Conservation (phyloP, 2,888 invertebrate species). For the Phalera bucephala region DNA sequence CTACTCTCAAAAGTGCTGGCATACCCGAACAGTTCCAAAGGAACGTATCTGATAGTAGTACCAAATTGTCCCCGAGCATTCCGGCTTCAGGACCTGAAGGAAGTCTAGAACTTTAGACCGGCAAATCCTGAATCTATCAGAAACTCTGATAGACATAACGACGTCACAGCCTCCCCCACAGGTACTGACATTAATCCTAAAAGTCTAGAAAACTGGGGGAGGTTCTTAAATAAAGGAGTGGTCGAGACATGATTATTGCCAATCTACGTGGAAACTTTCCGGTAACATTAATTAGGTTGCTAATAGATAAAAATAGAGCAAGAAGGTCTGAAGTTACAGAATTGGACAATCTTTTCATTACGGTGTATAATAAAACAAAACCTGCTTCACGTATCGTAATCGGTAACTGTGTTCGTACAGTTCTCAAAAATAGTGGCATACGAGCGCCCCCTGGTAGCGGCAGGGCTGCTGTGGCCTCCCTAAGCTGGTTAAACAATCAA, state of each 20-base stretch:
- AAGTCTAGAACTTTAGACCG: not conserved
- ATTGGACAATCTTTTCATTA: not conserved
- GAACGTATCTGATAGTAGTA: not conserved
- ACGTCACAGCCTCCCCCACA: not conserved
- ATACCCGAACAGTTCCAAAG: not conserved
- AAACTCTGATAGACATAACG: not conserved
- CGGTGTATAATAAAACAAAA: not conserved
- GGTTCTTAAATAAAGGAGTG: not conserved
- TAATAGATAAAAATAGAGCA: not conserved
- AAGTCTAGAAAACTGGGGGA: not conserved
- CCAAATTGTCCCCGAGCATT: constrained; percentile 1
- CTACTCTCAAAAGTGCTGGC: not conserved
- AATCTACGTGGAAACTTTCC: not conserved
- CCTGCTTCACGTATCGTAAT: not conserved
- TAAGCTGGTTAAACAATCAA: not conserved
- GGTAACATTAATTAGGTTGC: not conserved
- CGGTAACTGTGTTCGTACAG: not conserved
- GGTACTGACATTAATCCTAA: not conserved
- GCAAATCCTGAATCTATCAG: not conserved
- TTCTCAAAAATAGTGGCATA: not conserved
- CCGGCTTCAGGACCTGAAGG: constrained; percentile 1
- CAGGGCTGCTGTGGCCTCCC: not conserved
- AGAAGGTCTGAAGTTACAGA: not conserved
- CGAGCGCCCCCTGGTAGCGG: not conserved
- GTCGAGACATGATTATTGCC: not conserved